Evolutionary conservation across 2,888 invertebrate genomes (phyloP), one percentile per base, ranked within the genome.

Genomic region (Protophormia terraenovae): DNA sequence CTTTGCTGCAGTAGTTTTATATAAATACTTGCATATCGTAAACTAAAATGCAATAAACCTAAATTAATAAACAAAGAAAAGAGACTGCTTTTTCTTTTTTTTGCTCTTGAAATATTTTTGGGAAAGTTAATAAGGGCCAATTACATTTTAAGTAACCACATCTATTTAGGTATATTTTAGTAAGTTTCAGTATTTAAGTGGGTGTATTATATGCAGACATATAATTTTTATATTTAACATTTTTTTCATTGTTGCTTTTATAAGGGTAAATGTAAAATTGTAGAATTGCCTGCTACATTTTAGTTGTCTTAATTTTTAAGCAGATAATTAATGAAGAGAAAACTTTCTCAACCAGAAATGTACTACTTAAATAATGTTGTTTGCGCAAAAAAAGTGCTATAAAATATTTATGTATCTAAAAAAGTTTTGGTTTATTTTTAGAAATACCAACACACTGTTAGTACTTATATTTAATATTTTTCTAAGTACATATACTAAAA

Each of bases 221-320:
- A 67, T 47, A 4, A 47, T 71, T 58, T 72, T 55, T 41, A 53
- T 22, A 19, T 32, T 29, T 41, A 27, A 24, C 10, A 4, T 8
- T 58, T 67, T 35, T 47, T 60, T 5, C 16, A n/a, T 58, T 22
- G 14, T 47, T 35, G 10, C 35, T 35, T 0, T 12, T 55, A 27
- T 7, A 8, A 19, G 16, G 41, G 29, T 6, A 50, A 47, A 60
- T 58, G 47, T 53, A 41, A 62, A n/a, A n/a, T n/a, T n/a, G n/a
- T 16, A 35, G 10, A 64, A 32, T 50, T 60, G 14, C n/a, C n/a
- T n/a, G n/a, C 47, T 45, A 6, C 22, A 47, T 50, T 35, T 35
- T 5, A 67, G n/a, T 12, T 45, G 12, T 62, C 29, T 73, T 62
- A 41, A 47, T 73, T 50, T 62, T 75, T 47, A 24, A 75, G 62